Percentiles rank a stretch among this genome's conserved stretches.
These are phyloP conservation scores for Zygogramma bicolorata DNA, from an alignment of 2,888 invertebrate genomes.

Conservation along the genomic window DNA sequence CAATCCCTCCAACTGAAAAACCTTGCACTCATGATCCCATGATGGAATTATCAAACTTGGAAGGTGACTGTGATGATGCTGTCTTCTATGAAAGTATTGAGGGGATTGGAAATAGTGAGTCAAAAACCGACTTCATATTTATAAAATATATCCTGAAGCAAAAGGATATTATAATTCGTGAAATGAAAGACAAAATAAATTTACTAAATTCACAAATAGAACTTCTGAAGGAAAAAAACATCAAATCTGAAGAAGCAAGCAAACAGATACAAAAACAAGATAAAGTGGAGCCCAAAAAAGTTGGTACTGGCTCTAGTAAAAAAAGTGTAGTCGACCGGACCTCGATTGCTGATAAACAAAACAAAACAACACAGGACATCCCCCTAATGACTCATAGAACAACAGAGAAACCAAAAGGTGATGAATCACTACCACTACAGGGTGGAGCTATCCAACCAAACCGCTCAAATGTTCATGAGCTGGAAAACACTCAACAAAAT, in stretches of 20 bases:
- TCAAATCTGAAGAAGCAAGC: background rate
- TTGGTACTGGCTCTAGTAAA: background rate
- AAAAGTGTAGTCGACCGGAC: background rate
- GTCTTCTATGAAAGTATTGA: background rate
- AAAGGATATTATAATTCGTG: background rate
- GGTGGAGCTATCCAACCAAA: background rate
- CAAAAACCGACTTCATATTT: background rate
- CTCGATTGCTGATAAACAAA: too few relatives aligned
- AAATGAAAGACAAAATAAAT: background rate
- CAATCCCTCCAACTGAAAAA: background rate
- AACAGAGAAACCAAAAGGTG: background rate
- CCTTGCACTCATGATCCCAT: background rate
- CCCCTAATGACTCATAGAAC: background rate
- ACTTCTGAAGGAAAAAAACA: background rate
- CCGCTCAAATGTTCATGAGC: background rate
- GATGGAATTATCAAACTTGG: background rate
- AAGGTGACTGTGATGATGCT: background rate
- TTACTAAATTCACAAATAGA: background rate
- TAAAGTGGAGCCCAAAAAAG: background rate
- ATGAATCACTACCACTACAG: background rate
- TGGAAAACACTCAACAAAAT: background rate
- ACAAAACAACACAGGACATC: background rate
- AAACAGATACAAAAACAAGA: background rate
- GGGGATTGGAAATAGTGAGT: background rate
- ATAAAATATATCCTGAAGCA: background rate